phyloP scores from a whole-genome alignment of 2,888 invertebrate genomes.

The Drosophila ezoana region DNA sequence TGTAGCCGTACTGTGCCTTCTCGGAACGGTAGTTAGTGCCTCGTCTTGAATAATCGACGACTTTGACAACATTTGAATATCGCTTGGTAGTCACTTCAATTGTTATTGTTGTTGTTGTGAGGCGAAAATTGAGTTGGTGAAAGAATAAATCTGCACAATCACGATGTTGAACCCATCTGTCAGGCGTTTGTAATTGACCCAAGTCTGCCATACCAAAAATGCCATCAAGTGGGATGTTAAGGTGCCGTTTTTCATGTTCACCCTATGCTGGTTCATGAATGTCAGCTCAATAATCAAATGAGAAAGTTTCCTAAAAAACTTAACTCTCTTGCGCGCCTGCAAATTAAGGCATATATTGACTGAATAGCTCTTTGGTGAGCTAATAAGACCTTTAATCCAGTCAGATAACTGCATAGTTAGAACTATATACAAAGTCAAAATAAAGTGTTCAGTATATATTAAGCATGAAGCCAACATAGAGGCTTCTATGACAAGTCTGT shows the following conservation, averaged over 20 bases:
- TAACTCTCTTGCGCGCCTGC: too few species aligned
- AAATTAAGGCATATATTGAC: too few species aligned
- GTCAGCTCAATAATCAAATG: constrained; percentile 2
- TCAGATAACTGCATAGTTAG: too few species aligned
- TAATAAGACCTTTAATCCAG: too few species aligned
- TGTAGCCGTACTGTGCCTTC: constrained; percentile 46
- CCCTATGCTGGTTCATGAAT: constrained; percentile 15
- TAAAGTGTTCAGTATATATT: too few species aligned
- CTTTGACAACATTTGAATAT: constrained; percentile 80
- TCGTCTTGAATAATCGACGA: constrained; percentile 71
- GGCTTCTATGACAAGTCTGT: too few species aligned
- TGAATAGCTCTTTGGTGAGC: too few species aligned
- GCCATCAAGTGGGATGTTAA: constrained; percentile 33
- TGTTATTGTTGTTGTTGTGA: constrained; percentile 20
- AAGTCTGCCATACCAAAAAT: constrained; percentile 43
- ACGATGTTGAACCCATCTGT: constrained; percentile 77
- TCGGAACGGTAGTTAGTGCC: constrained; percentile 72
- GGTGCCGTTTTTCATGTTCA: constrained; percentile 36
- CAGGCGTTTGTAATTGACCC: constrained; percentile 74
- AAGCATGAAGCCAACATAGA: too few species aligned
- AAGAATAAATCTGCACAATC: constrained; percentile 70
- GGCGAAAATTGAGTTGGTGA: constrained; percentile 58
- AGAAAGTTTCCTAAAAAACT: constrained; percentile 27
- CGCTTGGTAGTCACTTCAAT: constrained; percentile 53
- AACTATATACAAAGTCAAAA: too few species aligned